Base-by-base conservation (phyloP, 2,113 vertebrate species). In the Xenopus laevis region DNA sequence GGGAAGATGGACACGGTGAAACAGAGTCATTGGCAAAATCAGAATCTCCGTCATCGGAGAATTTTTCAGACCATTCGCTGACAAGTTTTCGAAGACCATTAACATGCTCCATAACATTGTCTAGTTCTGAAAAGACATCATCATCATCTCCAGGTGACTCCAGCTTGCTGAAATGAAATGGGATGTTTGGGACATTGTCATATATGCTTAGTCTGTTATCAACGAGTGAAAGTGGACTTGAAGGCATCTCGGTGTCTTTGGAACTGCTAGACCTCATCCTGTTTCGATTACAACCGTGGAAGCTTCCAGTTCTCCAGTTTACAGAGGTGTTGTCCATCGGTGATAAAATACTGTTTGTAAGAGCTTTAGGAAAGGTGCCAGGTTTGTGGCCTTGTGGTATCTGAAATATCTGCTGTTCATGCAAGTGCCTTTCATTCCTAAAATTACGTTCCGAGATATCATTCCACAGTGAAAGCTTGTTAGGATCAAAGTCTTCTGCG, bases 281-380 rank as follows among this genome's bases (percentile, higher is more conserved):
- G 30, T 84, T 84, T 12, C 84, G 78, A 57, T 84, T 82, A 80
- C 83, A 91, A 1, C 92, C 92, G 3, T 95, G 94, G 79, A 94
- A 95, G 64, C 92, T 94, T 61, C 93, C 94, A 0, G 93, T 94
- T 79, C 93, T 86, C 93, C 93, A 95, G 84, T 89, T 93, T 71
- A 94, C 79, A 0, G 89, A 88, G 40, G 86, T 85, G 79, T 60
- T 79, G 75, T 93, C 87, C 55, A 55, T 69, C 1, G 85, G 81
- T 12, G 79, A 78, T 4, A 87, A 61, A 15, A 78, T 82, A 55
- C 85, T 86, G 13, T 90, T 87, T 0, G 82, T 81, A 12, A 95
- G 91, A 2, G 83, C 86, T 64, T 82, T 90, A 45, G 94, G 94
- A 82, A 96, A 96, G 2, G 94, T 95, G 15, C 94, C 94, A 4